These are phyloP conservation scores for Drusus annulatus DNA, from an alignment of 1,140 invertebrate species.

Conservation along the genomic window DNA sequence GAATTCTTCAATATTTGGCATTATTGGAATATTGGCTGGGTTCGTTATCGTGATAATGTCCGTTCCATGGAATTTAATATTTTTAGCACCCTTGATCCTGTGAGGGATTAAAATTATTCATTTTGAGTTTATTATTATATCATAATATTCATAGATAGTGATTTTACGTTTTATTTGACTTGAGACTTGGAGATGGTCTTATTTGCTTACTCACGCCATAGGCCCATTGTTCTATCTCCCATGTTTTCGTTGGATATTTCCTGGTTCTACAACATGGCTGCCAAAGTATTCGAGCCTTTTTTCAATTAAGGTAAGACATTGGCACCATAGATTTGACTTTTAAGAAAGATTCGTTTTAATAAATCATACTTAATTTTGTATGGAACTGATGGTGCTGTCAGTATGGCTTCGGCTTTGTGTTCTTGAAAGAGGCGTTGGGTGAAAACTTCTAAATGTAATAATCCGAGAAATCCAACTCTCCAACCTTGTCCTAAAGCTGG, in stretches of 20 bases:
- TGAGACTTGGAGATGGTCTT: too few relatives aligned
- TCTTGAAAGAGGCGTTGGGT: slow-evolving; percentile 95
- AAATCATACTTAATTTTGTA: slow-evolving; percentile 85
- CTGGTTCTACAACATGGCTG: too few relatives aligned
- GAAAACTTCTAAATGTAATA: slow-evolving; percentile 97
- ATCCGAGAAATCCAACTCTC: slow-evolving; percentile 93
- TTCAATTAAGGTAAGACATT: neutral
- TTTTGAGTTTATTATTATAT: too few relatives aligned
- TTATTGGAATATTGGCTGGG: slow-evolving; percentile 85
- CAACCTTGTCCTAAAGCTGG: slow-evolving; percentile 95
- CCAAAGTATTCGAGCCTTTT: too few relatives aligned
- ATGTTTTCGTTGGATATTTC: too few relatives aligned
- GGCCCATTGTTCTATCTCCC: too few relatives aligned
- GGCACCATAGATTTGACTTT: too few relatives aligned
- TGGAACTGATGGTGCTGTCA: slow-evolving; percentile 95
- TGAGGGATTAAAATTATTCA: slow-evolving; percentile 27
- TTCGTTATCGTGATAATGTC: slow-evolving; percentile 85
- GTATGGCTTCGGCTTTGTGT: slow-evolving; percentile 88
- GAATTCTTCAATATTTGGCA: slow-evolving; percentile 79
- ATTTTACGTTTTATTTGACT: too few relatives aligned
- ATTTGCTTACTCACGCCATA: too few relatives aligned
- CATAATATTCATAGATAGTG: too few relatives aligned
- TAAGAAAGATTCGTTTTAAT: neutral
- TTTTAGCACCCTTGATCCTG: slow-evolving; percentile 72
- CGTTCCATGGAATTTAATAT: slow-evolving; percentile 78